These are phyloP conservation scores for Disparrhopalites patrizii DNA, from an alignment of 2,888 invertebrate genomes.

Conservation along the genomic window DNA sequence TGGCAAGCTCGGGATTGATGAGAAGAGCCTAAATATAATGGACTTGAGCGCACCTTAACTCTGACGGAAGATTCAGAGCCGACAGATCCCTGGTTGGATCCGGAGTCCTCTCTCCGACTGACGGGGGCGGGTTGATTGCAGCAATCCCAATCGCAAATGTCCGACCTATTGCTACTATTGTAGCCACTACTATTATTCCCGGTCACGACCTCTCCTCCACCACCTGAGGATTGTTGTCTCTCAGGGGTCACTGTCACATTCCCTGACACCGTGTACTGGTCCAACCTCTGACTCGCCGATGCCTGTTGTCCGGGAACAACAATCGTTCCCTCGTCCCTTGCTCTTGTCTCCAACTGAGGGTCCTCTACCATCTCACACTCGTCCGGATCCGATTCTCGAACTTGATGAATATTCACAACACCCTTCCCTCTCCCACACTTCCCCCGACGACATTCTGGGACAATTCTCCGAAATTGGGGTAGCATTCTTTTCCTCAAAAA, in stretches of 20 bases:
- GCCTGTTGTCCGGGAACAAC: no score
- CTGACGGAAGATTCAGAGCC: constrained; percentile 42
- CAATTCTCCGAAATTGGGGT: constrained; percentile 22
- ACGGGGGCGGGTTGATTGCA: neutral
- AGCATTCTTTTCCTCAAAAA: constrained; percentile 19
- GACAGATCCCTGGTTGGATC: constrained; percentile 34
- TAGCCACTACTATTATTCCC: neutral
- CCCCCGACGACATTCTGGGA: constrained; percentile 9
- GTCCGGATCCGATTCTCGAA: neutral
- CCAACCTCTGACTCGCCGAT: no score
- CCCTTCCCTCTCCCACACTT: constrained; percentile 9
- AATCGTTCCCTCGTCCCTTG: neutral
- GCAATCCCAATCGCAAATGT: constrained; percentile 10
- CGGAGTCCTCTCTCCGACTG: constrained; percentile 2
- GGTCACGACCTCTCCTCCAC: neutral
- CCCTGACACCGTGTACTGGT: neutral
- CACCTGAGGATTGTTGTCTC: neutral
- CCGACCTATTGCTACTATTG: neutral
- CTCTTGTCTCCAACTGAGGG: no score
- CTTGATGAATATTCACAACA: constrained; percentile 8
- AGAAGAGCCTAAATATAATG: no score
- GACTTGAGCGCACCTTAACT: constrained; percentile 43
- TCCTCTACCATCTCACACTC: neutral
- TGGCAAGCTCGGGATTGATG: no score
- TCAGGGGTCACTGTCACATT: neutral